Evolutionary conservation across 2,888 invertebrate species (phyloP), one percentile per base, ranked within the genome.

Genomic region (Campoplex nolae): DNA sequence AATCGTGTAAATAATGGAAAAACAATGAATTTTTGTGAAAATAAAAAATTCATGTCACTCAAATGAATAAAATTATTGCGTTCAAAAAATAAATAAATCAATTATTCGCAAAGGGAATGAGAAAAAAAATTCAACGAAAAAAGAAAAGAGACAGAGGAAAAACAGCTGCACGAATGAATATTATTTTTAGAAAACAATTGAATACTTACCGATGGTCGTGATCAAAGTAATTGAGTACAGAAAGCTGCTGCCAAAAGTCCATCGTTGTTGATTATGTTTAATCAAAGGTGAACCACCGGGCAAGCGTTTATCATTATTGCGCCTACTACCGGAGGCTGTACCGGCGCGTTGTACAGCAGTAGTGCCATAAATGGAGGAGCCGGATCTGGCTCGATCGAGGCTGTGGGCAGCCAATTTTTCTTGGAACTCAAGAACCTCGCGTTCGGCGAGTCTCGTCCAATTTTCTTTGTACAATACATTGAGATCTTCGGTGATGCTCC

Each of bases 201-300:
- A 18, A 62, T 84, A 95, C 97, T 97, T 95, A 98, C 98, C 98
- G 91, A 98, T 98, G 58, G 98, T 99, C 11, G 98, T 98, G 93
- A 99, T 98, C 89, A 99, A 96, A 28, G 99, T 98, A 90, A 99
- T 95, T 42, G 98, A 98, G 94, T 99, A 99, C 75, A 99, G 96
- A 93, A 99, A 98, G 90, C 98, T 98, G 89, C 98, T 97, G 89
- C 98, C 97, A 94, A 98, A 98, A 71, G 98, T 98, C 98, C 98
- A 99, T 90, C 97, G 96, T 93, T 97, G 93, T 38, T 91, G 92
- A 32, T 89, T 76, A 56, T 92, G 92, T 91, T 94, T 94, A 92
- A 94, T 90, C 56, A 95, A n/a, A 3, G 86, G 70, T 51, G 76
- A 51, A 18, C 95, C 93, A 84, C 80, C 71, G 42, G 82, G 75